phyloP scores from a whole-genome alignment of 1,140 invertebrate genomes.

The Bombus huntii region DNA sequence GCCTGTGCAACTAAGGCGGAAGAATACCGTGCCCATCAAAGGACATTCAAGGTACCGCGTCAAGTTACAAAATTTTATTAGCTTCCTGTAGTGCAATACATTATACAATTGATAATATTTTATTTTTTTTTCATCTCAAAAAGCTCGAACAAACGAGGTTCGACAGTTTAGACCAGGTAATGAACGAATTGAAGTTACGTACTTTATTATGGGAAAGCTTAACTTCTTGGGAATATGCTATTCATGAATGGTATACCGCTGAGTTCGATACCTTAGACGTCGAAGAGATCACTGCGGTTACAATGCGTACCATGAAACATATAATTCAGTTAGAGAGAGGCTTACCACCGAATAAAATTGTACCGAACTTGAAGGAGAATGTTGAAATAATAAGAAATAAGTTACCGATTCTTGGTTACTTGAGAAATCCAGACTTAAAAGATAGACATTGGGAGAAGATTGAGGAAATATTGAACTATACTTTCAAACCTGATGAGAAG shows the following conservation, averaged over 20 bases:
- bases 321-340: slow-evolving; percentile 90
- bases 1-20: slow-evolving; percentile 86
- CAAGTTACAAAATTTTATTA: not conserved
- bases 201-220: slow-evolving; percentile 90
- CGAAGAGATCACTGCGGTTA: slow-evolving; percentile 87
- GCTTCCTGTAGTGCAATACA: too few species aligned
- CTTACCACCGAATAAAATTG: slow-evolving; percentile 89
- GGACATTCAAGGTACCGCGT: slow-evolving; percentile 86
- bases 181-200: slow-evolving; percentile 89
- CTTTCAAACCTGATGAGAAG: slow-evolving; percentile 87
- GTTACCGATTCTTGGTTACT: slow-evolving; percentile 88
- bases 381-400: slow-evolving; percentile 90
- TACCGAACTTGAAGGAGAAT: slow-evolving; percentile 88
- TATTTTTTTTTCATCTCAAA: not conserved
- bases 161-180: slow-evolving; percentile 90
- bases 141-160: slow-evolving; percentile 90
- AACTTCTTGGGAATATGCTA: slow-evolving; percentile 86
- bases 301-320: slow-evolving; percentile 87
- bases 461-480: slow-evolving; percentile 88
- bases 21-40: slow-evolving; percentile 88
- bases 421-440: slow-evolving; percentile 89
- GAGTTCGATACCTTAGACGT: slow-evolving; percentile 88
- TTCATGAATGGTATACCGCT: slow-evolving; percentile 85
- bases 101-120: not conserved
- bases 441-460: slow-evolving; percentile 92